These are phyloP conservation scores for Cephalotes varians DNA, from an alignment of 2,888 invertebrate species.

Conservation along the genomic window DNA sequence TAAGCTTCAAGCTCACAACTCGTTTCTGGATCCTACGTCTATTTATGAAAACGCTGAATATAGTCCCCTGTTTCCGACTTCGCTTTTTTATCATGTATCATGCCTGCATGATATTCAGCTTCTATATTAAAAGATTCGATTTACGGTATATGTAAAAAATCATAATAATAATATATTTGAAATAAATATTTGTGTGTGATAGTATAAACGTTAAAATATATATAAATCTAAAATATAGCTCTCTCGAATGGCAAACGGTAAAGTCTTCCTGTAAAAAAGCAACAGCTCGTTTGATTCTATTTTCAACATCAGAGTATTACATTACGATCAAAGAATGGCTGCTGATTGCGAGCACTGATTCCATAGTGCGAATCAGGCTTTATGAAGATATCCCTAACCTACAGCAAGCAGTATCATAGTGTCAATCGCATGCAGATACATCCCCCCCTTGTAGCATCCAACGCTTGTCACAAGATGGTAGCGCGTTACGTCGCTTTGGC, in stretches of 20 bases:
- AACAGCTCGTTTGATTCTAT: not conserved
- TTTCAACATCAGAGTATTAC: not conserved
- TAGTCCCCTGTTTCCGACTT: conserved; percentile 39
- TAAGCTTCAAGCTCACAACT: conserved; percentile 42
- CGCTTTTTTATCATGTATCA: conserved; percentile 24
- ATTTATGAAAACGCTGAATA: conserved; percentile 20
- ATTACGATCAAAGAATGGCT: conserved; percentile 4
- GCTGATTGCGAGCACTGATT: conserved; percentile 1
- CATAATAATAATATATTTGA: not conserved
- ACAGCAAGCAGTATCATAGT: conserved; percentile 75
- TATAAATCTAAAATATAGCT: not conserved
- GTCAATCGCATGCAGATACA: conserved; percentile 50
- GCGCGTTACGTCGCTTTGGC: conserved; percentile 66
- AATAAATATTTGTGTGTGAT: not conserved
- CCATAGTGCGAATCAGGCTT: conserved; percentile 41
- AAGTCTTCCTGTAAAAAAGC: not conserved
- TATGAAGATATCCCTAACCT: conserved; percentile 78
- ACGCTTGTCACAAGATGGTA: conserved; percentile 69
- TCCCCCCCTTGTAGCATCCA: conserved; percentile 43
- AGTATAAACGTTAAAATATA: not conserved
- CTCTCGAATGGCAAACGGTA: not conserved
- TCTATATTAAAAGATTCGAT: not conserved
- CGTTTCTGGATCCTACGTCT: conserved; percentile 50
- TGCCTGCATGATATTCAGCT: conserved; percentile 40
- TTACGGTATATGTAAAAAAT: not conserved